Conservation (phyloP, 2,888 invertebrate species). For the Cataglyphis livida region DNA sequence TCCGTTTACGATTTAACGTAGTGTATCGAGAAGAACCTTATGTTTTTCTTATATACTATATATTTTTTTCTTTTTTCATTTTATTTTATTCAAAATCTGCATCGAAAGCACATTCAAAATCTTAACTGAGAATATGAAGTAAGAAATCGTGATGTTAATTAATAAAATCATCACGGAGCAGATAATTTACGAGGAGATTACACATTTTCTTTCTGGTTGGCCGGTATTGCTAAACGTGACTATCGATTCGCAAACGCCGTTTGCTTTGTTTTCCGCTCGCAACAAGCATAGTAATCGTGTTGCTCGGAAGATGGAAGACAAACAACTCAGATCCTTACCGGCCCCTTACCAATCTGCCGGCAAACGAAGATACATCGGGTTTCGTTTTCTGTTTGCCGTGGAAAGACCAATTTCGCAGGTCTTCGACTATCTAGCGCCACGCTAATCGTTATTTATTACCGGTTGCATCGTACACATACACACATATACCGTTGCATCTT, state of each 20-base stretch:
- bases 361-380: conserved; percentile 75
- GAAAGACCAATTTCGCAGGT: conserved; percentile 74
- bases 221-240: conserved; percentile 28
- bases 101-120: background rate
- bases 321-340: conserved; percentile 66
- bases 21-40: background rate
- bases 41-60: background rate
- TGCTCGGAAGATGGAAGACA: conserved; percentile 65
- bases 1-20: background rate
- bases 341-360: conserved; percentile 66
- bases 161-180: conserved; percentile 40
- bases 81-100: background rate
- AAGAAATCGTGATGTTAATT: conserved; percentile 29
- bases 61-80: background rate
- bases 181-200: conserved; percentile 11
- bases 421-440: conserved; percentile 69
- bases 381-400: conserved; percentile 63
- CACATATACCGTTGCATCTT: conserved; percentile 34
- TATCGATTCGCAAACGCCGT: conserved; percentile 36
- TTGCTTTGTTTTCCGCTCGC: conserved; percentile 39
- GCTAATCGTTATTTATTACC: conserved; percentile 75
- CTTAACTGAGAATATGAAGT: conserved; percentile 27
- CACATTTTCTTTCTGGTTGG: conserved; percentile 9
- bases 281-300: conserved; percentile 53
- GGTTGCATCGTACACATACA: conserved; percentile 50